phyloP scores from a whole-genome alignment of 2,113 vertebrate species.

The Falcunculus frontatus region DNA sequence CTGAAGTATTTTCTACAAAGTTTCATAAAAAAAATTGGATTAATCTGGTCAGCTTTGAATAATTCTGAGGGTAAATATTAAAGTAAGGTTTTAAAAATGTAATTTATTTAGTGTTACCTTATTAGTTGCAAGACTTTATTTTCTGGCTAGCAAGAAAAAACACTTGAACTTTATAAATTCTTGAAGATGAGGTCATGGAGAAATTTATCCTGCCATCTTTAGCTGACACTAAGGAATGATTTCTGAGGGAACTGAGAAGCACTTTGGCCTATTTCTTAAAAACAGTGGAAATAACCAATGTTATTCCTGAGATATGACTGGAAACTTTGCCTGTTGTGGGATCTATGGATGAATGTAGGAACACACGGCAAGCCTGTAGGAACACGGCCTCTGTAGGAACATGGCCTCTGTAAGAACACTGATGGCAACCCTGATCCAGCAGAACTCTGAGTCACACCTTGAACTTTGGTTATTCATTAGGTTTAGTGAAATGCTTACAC shows the following conservation, averaged over 20 bases:
- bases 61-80: background rate
- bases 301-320: background rate
- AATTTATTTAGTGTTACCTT: background rate
- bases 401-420: background rate
- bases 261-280: background rate
- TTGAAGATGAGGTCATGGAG: background rate
- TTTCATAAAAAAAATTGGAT: background rate
- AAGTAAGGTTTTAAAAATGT: background rate
- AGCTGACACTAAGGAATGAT: background rate
- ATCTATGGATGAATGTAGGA: background rate
- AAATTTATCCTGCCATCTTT: background rate
- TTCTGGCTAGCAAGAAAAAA: background rate
- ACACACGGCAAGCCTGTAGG: fast-evolving
- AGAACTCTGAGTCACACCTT: background rate
- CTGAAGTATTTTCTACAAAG: background rate
- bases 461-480: background rate
- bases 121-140: background rate
- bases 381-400: background rate
- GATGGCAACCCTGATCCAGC: background rate
- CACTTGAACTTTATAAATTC: background rate
- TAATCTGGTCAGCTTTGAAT: background rate
- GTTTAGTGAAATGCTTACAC: background rate
- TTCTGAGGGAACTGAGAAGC: background rate
- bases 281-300: fast-evolving
- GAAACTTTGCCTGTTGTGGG: background rate